Conservation (phyloP, 35 echinoderm and acorn worm species). For the Lytechinus pictus region DNA sequence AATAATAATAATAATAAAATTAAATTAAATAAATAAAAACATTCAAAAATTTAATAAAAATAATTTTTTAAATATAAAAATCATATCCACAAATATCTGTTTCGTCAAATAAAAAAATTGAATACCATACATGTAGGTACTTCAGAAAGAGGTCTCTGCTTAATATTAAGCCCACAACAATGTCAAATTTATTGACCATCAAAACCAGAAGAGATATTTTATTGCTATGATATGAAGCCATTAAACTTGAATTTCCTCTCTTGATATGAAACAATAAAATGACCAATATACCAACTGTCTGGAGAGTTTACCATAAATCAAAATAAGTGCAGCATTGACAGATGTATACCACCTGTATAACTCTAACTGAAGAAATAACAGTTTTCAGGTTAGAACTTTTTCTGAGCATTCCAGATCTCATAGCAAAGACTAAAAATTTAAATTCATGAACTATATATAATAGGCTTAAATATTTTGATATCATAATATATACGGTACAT, state of each 20-base stretch:
- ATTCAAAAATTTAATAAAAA: no score
- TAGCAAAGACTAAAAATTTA: no score
- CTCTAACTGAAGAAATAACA: background rate
- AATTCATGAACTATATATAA: no score
- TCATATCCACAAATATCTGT: no score
- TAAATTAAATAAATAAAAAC: no score
- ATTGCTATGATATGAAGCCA: conserved; percentile 3
- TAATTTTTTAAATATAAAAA: no score
- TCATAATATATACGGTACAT: no score
- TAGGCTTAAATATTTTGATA: no score
- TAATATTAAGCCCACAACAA: background rate
- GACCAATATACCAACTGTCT: conserved; percentile 9
- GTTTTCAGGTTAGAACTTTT: no score
- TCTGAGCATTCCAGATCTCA: no score
- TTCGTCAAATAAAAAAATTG: no score
- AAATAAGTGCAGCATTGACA: background rate
- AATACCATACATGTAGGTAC: background rate
- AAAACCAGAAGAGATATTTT: background rate
- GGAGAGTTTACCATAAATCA: background rate
- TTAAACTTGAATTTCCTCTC: background rate
- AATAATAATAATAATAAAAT: no score
- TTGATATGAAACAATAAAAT: background rate
- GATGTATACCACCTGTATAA: background rate
- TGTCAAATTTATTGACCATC: conserved; percentile 12
- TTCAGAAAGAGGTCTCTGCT: background rate